Conservation (phyloP, 2,888 invertebrate genomes). For the Noctua janthina region DNA sequence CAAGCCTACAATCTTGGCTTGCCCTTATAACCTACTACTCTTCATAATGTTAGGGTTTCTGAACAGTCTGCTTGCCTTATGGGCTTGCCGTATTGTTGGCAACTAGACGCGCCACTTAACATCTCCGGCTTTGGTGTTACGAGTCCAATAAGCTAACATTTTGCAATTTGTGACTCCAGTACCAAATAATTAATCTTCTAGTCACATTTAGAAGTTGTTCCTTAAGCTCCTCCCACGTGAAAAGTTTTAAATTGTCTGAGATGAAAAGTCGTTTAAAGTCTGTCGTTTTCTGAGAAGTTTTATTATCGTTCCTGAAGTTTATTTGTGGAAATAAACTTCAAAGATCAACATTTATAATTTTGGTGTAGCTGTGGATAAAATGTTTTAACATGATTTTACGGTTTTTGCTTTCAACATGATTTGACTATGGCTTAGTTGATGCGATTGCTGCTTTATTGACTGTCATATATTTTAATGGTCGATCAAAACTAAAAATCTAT, state of each 20-base stretch:
- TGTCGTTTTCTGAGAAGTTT: conserved; percentile 9
- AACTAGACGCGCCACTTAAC: no score
- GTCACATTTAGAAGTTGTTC: conserved; percentile 10
- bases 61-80: no score
- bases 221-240: neutral
- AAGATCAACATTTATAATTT: conserved; percentile 16
- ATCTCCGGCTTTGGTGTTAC: neutral
- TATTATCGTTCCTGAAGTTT: conserved; percentile 12
- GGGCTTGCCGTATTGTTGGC: no score
- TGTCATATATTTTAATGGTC: conserved; percentile 3
- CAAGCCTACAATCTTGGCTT: no score
- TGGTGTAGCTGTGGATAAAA: neutral
- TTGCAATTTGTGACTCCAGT: neutral
- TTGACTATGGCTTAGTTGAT: neutral
- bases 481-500: conserved; percentile 9
- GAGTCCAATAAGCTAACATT: neutral
- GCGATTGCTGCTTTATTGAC: neutral
- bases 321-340: conserved; percentile 23
- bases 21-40: no score
- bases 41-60: no score
- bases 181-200: neutral
- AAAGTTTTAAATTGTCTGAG: conserved; percentile 20
- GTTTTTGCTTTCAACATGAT: neutral
- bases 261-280: conserved; percentile 24
- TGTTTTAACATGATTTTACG: neutral